A percentile compares a stretch with the other conserved stretches of the same genome.
These are phyloP conservation scores for Prenolepis imparis DNA, from an alignment of 2,888 invertebrate genomes.

Conservation along the genomic window DNA sequence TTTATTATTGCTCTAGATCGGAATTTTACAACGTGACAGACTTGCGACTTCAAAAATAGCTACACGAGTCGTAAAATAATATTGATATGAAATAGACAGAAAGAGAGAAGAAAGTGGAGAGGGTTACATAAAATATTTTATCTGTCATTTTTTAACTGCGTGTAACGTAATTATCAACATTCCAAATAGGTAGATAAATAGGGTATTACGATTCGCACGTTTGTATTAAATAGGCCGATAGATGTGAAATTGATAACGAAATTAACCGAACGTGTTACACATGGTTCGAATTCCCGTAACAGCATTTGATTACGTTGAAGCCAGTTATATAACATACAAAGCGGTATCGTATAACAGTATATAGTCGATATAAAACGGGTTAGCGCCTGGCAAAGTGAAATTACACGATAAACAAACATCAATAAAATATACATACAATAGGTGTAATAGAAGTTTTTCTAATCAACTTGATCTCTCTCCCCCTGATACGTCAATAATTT, in stretches of 20 bases:
- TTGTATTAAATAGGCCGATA: neutral
- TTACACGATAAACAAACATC: neutral
- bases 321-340: neutral
- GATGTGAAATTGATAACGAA: constrained; percentile 14
- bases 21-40: neutral
- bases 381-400: constrained; percentile 1
- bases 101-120: neutral
- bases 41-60: neutral
- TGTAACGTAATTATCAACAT: neutral
- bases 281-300: neutral
- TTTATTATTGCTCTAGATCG: neutral
- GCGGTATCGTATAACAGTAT: neutral
- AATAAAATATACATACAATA: neutral
- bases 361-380: constrained; percentile 1
- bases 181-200: constrained; percentile 7
- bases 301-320: neutral
- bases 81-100: neutral
- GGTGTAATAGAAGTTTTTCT: constrained; percentile 22
- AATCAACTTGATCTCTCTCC: constrained; percentile 4
- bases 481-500: constrained; percentile 40
- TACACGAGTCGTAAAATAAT: neutral
- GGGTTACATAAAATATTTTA: neutral
- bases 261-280: constrained; percentile 17
- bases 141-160: neutral
- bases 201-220: neutral